Conservation (phyloP, 2,797 vertebrate species). For the Chiloscyllium punctatum region DNA sequence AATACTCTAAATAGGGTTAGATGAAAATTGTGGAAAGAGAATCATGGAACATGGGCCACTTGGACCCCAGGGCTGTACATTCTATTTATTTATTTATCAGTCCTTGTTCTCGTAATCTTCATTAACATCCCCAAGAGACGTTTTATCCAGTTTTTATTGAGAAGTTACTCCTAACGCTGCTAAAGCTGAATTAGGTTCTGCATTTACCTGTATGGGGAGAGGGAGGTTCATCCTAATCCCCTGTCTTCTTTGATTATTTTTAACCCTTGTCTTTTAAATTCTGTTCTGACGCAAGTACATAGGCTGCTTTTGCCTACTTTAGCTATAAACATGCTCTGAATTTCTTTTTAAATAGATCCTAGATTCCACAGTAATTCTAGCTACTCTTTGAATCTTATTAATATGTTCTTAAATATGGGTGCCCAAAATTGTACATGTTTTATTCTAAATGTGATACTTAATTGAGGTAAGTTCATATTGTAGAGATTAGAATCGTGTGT, state of each 20-base stretch:
- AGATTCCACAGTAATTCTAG: neutral
- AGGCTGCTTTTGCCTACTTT: slow-evolving; percentile 23
- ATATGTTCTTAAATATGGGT: neutral
- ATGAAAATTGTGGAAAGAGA: neutral
- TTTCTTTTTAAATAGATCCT: neutral
- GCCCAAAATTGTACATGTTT: neutral
- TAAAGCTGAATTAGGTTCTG: neutral
- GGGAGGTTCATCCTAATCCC: neutral
- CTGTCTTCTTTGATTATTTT: slow-evolving; percentile 15
- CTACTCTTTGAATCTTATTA: neutral
- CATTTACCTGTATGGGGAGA: neutral
- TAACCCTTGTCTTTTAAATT: neutral
- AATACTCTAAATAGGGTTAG: neutral
- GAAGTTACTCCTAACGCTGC: neutral
- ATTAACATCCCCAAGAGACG: neutral
- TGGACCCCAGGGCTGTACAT: neutral
- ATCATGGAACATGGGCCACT: neutral
- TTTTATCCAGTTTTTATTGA: neutral
- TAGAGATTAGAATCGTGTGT: neutral
- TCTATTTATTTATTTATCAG: no score
- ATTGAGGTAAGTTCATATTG: neutral
- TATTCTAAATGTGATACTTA: neutral
- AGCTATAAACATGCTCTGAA: neutral
- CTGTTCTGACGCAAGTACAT: neutral
- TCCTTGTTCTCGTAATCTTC: neutral